Base-by-base conservation (phyloP, 2,113 vertebrate genomes). In the Smithornis capensis region DNA sequence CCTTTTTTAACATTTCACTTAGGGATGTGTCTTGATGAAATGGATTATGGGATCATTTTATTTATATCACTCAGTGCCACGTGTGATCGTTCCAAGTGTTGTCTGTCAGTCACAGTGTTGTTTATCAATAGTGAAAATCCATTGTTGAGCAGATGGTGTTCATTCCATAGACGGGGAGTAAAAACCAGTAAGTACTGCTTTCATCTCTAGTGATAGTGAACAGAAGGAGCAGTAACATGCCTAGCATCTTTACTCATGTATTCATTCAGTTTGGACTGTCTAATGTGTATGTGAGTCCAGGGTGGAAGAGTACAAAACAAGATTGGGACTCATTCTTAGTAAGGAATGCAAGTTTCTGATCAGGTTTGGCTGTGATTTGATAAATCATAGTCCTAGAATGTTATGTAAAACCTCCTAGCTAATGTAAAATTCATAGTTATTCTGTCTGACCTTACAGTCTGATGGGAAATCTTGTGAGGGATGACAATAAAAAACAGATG, bases 391-490 rank as follows among this genome's bases (percentile, higher is more conserved):
- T 75, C 64, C 40, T 81, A 50, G 52, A 83, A 47, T 56, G 44
- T 70, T n/a, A n/a, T n/a, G n/a, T n/a, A n/a, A n/a, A n/a, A n/a
- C n/a, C n/a, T n/a, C 47, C 17, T 38, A 18, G 17, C 70, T 94
- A 90, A 88, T 90, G 60, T 75, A 84, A 95, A 92, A 95, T 86
- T 90, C 86, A 92, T 87, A 42, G 55, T 56, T 93, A 67, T 80
- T 90, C 75, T 83, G 25, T 79, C 68, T 83, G 55, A 67, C 64
- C 87, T 87, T 50, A 67, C 19, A 80, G 64, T 88, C 74, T 92
- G 87, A 87, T 84, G 60, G 68, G 52, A 94, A 92, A 83, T 86
- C 71, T 78, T 7, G 5, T 80, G 74, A 92, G 79, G n/a, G 29
- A 55, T 93, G 83, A 83, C 85, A 71, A 64, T 55, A 29, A 78